Percentiles rank a stretch among this genome's conserved stretches.
phyloP scores from a whole-genome alignment of 1,140 invertebrate genomes.

The Tribolium castaneum region DNA sequence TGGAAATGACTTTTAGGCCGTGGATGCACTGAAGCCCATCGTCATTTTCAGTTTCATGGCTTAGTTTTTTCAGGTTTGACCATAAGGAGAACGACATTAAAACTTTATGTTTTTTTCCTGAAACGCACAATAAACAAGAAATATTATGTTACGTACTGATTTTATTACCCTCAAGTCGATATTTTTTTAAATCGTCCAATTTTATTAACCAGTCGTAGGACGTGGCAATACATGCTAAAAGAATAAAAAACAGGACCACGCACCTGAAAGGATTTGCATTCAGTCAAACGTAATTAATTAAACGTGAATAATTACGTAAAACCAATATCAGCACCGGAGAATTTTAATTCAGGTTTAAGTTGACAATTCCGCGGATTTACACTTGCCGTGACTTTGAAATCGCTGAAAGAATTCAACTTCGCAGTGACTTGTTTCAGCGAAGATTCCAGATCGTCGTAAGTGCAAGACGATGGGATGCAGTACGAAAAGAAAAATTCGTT shows the following conservation, averaged over 20 bases:
- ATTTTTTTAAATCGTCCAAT: slow-evolving; percentile 29
- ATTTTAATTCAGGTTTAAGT: slow-evolving; percentile 62
- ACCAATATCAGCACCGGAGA: slow-evolving; percentile 66
- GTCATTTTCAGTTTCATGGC: slow-evolving; percentile 66
- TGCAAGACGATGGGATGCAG: slow-evolving; percentile 72
- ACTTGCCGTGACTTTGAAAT: slow-evolving; percentile 58
- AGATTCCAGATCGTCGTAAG: slow-evolving; percentile 65
- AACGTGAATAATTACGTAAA: slow-evolving; percentile 58
- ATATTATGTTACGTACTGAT: not conserved
- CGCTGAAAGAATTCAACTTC: slow-evolving; percentile 54
- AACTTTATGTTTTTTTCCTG: slow-evolving; percentile 59
- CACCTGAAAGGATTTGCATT: slow-evolving; percentile 4
- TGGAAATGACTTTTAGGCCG: slow-evolving; percentile 74
- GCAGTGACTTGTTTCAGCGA: slow-evolving; percentile 67
- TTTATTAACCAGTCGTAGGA: slow-evolving; percentile 34
- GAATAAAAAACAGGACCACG: slow-evolving; percentile 30
- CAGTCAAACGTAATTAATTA: not conserved
- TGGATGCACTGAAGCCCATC: slow-evolving; percentile 72
- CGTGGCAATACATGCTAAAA: not conserved
- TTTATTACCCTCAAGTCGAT: slow-evolving; percentile 4
- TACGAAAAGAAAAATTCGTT: slow-evolving; percentile 70
- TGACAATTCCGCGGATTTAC: slow-evolving; percentile 68
- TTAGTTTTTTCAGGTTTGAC: slow-evolving; percentile 70
- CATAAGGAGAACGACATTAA: slow-evolving; percentile 70
- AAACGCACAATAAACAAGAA: slow-evolving; percentile 16